These are phyloP conservation scores for Punctoribates punctum DNA, from an alignment of 2,888 invertebrate species.

Conservation along the genomic window DNA sequence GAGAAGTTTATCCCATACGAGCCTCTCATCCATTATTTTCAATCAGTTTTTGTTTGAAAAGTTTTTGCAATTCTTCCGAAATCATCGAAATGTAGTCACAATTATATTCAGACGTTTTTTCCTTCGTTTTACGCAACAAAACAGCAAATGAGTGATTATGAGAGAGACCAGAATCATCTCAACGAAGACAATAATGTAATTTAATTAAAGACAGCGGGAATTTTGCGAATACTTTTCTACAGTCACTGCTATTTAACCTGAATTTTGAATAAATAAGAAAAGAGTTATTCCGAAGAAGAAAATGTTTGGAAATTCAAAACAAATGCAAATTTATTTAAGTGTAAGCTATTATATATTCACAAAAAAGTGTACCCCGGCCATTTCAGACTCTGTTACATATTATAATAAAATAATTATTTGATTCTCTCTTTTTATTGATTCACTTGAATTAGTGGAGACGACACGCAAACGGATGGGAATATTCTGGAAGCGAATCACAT, in stretches of 20 bases:
- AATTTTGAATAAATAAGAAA: not conserved
- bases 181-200: not conserved
- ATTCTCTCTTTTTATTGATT: too few relatives aligned
- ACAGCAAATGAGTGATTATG: not conserved
- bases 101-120: not conserved
- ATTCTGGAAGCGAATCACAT: not conserved
- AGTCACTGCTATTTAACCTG: not conserved
- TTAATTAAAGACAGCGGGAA: slow-evolving; percentile 2
- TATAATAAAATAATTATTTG: too few relatives aligned
- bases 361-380: too few relatives aligned
- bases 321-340: too few relatives aligned
- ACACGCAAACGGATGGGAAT: not conserved
- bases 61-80: not conserved
- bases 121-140: not conserved
- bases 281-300: not conserved
- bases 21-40: not conserved
- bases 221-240: not conserved
- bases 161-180: not conserved
- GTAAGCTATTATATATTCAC: not conserved
- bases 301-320: too few relatives aligned
- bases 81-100: not conserved
- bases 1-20: not conserved
- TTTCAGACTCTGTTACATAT: too few relatives aligned
- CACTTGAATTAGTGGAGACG: not conserved
- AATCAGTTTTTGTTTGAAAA: not conserved